phyloP scores from a whole-genome alignment of 2,888 invertebrate genomes.

The Abrostola triplasia region DNA sequence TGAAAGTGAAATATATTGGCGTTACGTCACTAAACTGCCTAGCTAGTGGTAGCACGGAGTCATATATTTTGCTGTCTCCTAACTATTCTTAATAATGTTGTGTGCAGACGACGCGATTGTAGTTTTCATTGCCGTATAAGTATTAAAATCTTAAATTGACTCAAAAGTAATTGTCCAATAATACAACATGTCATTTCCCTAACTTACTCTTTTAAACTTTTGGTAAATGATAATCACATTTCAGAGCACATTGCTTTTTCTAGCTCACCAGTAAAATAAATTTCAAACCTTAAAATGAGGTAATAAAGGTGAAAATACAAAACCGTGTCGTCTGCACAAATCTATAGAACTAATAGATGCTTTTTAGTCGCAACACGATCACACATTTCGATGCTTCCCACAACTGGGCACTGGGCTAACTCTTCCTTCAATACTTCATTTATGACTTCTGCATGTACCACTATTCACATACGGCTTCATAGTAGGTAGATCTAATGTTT shows the following conservation, averaged over 20 bases:
- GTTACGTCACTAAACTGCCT: constrained; percentile 10
- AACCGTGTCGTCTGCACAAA: constrained; percentile 34
- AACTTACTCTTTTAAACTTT: no score
- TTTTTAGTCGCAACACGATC: constrained; percentile 80
- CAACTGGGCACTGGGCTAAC: constrained; percentile 60
- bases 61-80: constrained; percentile 32
- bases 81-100: constrained; percentile 5
- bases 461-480: constrained; percentile 45
- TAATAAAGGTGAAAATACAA: background rate
- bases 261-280: background rate
- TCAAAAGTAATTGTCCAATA: background rate
- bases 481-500: constrained; percentile 28
- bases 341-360: constrained; percentile 62
- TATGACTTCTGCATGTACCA: constrained; percentile 60
- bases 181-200: no score
- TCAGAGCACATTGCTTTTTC: background rate
- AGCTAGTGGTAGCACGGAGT: constrained; percentile 5
- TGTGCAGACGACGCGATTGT: constrained; percentile 26
- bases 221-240: no score
- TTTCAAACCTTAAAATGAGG: background rate
- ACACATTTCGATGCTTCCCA: constrained; percentile 79
- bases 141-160: background rate
- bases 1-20: constrained; percentile 47
- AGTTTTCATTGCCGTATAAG: background rate
- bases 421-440: constrained; percentile 49